A percentile compares a stretch with the other conserved stretches of the same genome.
phyloP scores from a whole-genome alignment of 2,888 invertebrate species.

The Drosophila fulvimacula region DNA sequence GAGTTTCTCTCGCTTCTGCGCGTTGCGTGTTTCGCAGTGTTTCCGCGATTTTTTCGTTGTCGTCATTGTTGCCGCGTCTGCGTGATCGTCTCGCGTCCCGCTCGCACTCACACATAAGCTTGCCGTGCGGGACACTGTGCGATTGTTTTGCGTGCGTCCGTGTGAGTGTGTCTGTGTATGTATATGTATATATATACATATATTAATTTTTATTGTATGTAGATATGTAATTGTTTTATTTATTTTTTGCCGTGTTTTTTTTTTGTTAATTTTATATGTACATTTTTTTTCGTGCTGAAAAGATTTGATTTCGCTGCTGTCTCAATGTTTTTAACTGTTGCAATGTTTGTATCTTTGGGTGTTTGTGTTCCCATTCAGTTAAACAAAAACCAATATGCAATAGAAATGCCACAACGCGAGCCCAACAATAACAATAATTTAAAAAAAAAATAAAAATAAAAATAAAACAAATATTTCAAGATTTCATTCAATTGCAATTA shows the following conservation, averaged over 20 bases:
- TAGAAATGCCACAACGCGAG: slow-evolving; percentile 28
- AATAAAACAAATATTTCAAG: slow-evolving; percentile 13
- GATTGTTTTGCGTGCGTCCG: slow-evolving; percentile 30
- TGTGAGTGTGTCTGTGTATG: slow-evolving; percentile 22
- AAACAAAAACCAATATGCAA: slow-evolving; percentile 15
- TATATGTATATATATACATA: background rate
- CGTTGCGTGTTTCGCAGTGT: slow-evolving; percentile 81
- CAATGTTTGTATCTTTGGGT: slow-evolving; percentile 12
- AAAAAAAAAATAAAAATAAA: background rate
- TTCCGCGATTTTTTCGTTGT: slow-evolving; percentile 78
- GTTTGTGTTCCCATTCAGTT: slow-evolving; percentile 36
- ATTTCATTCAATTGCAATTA: slow-evolving; percentile 39
- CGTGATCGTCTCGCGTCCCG: slow-evolving; percentile 8
- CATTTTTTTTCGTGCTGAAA: slow-evolving; percentile 6
- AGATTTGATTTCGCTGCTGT: slow-evolving; percentile 30
- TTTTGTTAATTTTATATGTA: slow-evolving; percentile 24
- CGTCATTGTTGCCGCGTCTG: slow-evolving; percentile 65
- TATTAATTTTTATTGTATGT: slow-evolving; percentile 25
- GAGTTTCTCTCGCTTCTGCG: slow-evolving; percentile 84
- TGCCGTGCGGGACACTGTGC: slow-evolving; percentile 32
- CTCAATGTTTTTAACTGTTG: slow-evolving; percentile 13
- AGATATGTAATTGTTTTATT: slow-evolving; percentile 20
- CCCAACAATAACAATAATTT: slow-evolving; percentile 8
- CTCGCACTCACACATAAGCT: slow-evolving; percentile 13
- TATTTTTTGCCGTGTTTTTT: slow-evolving; percentile 43